Conservation (phyloP, 2,113 vertebrate species). For the Edolisoma coerulescens region DNA sequence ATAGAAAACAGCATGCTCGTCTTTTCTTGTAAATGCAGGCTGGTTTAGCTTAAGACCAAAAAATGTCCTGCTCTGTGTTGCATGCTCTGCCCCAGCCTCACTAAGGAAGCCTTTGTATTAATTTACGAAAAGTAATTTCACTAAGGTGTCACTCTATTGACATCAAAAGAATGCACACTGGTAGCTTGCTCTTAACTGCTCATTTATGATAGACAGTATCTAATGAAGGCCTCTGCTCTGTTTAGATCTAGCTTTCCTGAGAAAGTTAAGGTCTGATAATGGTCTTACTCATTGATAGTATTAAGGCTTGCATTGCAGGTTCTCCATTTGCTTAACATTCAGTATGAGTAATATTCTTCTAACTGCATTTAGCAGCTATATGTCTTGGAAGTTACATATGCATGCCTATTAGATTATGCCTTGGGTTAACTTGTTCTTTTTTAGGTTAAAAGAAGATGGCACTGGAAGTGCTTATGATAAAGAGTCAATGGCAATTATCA, state of each 20-base stretch:
- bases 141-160: neutral
- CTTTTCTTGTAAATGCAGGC: neutral
- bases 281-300: neutral
- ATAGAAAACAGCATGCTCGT: neutral
- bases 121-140: neutral
- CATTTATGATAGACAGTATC: neutral
- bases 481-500: constrained; percentile 99
- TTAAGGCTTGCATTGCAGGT: neutral
- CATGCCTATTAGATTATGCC: neutral
- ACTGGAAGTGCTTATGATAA: constrained; percentile 98
- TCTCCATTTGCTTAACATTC: neutral
- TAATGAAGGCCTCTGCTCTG: neutral
- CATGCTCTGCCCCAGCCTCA: neutral
- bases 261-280: neutral
- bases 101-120: neutral
- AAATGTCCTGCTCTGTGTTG: neutral
- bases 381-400: neutral
- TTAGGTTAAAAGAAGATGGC: constrained; percentile 94
- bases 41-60: neutral
- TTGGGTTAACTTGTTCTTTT: constrained; percentile 21
- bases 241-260: neutral
- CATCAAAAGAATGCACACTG: neutral
- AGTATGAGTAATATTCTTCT: neutral
- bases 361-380: neutral
- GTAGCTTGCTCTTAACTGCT: neutral